Evolutionary conservation across 2,113 vertebrate species (phyloP).

Genomic region (Phalacrocorax aristotelis): DNA sequence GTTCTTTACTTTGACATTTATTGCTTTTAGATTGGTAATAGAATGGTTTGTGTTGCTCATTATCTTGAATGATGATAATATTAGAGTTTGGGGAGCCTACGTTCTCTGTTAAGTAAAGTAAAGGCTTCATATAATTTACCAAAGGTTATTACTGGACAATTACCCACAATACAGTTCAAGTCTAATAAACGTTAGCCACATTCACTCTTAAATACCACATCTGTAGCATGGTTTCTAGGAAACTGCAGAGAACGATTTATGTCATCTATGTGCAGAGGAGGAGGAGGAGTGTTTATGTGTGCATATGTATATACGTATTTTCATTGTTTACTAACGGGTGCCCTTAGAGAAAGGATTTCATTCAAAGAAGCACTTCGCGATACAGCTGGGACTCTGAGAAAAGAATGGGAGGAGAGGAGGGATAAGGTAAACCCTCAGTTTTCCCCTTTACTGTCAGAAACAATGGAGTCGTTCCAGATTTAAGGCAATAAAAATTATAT

Average conservation of each 20-base stretch:
- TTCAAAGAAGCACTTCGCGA: not conserved
- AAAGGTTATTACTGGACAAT: constrained; percentile 80
- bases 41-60: constrained; percentile 80
- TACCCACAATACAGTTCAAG: constrained; percentile 78
- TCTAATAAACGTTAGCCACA: constrained; percentile 71
- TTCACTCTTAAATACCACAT: constrained; percentile 68
- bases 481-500: not conserved
- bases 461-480: not conserved
- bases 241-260: constrained; percentile 12
- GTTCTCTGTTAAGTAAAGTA: constrained; percentile 74
- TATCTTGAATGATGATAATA: constrained; percentile 82
- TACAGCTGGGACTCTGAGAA: not conserved
- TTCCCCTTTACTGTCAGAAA: not conserved
- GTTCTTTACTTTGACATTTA: constrained; percentile 83
- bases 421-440: not conserved
- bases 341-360: not conserved
- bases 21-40: constrained; percentile 81
- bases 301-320: not conserved
- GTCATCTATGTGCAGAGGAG: not conserved
- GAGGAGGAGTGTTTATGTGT: not conserved
- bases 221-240: constrained; percentile 47
- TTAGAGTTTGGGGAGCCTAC: constrained; percentile 69
- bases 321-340: not conserved
- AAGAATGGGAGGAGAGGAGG: not conserved
- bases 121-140: constrained; percentile 74